Evolutionary conservation across 2,113 vertebrate genomes (phyloP).

Genomic region (Zosterops japonicus): DNA sequence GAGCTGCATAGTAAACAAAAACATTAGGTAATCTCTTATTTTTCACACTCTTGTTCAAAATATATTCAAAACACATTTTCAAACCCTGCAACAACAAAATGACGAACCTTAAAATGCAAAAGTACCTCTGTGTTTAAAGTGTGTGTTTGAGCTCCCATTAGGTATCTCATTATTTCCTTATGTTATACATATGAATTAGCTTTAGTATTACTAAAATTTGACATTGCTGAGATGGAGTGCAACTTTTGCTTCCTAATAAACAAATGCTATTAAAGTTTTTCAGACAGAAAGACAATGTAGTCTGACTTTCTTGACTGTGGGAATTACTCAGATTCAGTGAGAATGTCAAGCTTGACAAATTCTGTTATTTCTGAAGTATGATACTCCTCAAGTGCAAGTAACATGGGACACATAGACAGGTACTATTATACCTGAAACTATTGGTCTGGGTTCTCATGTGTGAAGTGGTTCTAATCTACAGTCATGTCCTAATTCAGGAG

Average conservation of each 20-base stretch:
- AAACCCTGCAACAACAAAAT: slow-evolving; percentile 45
- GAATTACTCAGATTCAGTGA: not conserved
- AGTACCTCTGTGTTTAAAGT: slow-evolving; percentile 25
- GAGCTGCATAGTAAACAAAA: slow-evolving; percentile 5
- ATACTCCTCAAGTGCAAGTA: not conserved
- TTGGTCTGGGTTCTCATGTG: fast-evolving
- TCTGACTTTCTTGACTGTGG: not conserved
- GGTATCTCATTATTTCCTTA: slow-evolving; percentile 10
- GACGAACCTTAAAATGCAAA: slow-evolving; percentile 25
- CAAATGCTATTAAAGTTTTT: not conserved
- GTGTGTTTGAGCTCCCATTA: slow-evolving; percentile 2
- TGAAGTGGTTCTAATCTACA: not conserved
- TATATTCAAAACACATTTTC: slow-evolving; percentile 19
- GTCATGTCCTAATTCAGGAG: not conserved
- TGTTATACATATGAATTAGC: not conserved
- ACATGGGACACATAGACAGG: not conserved
- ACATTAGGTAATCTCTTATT: slow-evolving; percentile 2
- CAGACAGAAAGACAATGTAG: not conserved
- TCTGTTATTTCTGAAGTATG: not conserved
- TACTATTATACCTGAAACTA: not conserved
- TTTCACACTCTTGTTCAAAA: slow-evolving; percentile 50
- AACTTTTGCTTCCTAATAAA: slow-evolving; percentile 39
- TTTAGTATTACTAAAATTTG: slow-evolving; percentile 32
- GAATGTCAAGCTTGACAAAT: not conserved
- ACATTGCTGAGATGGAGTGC: slow-evolving; percentile 5